Base-by-base conservation (phyloP, 2,888 invertebrate genomes). In the Cheilosia grossa region DNA sequence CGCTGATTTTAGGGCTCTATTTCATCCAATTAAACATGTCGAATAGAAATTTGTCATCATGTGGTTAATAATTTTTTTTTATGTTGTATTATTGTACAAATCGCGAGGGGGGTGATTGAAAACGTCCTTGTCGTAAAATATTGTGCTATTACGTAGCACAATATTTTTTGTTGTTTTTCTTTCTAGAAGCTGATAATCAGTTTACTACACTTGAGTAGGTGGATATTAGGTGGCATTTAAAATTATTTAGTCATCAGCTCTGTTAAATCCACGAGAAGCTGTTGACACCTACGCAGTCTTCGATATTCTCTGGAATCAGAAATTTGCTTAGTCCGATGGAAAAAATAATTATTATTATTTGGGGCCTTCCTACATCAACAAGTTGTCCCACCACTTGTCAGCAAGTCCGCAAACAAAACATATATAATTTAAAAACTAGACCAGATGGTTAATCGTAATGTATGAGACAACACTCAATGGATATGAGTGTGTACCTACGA, bases 1-100 rank as follows among this genome's bases (percentile, higher is more conserved):
- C 58, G 64, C 64, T 74, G 74, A 74, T 69, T 69, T 69, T 53
- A 42, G 27, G 61, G 51, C 15, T 47, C 56, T 49, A 49, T 74
- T 53, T 9, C 53, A 19, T 30, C 27, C 69, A 79, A 78, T 72
- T 79, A 49, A 64, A 40, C 47, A 44, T 19, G 19, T 56, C 30
- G 40, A 78, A 56, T 40, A 47, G 56, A 79, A 21, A 63, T 70
- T 78, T 64, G 70, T 79, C 78, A 79, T 64, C 78, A 42, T 42
- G 64, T 79, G 58, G 47, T 58, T 83, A 64, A 75, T 80, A 61
- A 74, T 59, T 53, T 49, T 59, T 19, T 42, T 67, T 69, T 21
- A n/a, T n/a, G 56, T 54, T 15, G 21, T 75, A 21, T 47, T 51
- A 64, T 66, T 69, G 40, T 70, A 70, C 59, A 70, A 49, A 75